phyloP scores from a whole-genome alignment of 2,888 invertebrate species.

The Pristionchus entomophagus region DNA sequence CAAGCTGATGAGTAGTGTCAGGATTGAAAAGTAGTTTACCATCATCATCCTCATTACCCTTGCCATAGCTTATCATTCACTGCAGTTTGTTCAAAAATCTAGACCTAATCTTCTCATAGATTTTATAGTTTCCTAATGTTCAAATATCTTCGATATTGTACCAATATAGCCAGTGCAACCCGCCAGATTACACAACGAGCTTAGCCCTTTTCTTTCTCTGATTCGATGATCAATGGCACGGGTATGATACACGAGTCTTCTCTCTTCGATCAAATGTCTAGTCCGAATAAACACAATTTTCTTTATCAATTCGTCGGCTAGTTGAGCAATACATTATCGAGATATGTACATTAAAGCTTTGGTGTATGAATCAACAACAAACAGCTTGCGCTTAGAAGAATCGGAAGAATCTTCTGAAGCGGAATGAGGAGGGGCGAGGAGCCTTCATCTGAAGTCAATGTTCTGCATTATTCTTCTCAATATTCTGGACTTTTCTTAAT shows the following conservation, averaged over 20 bases:
- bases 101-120: too few species aligned
- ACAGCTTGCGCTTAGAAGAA: neutral
- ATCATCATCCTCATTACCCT: neutral
- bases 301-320: slow-evolving; percentile 36
- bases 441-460: slow-evolving; percentile 21
- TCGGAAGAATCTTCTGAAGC: neutral
- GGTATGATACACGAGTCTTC: neutral
- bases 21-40: neutral
- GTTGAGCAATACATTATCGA: neutral
- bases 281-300: slow-evolving; percentile 12
- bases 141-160: neutral
- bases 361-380: neutral
- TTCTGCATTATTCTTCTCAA: too few species aligned
- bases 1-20: neutral
- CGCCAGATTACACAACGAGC: neutral
- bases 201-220: neutral
- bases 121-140: neutral
- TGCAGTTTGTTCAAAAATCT: too few species aligned
- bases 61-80: neutral
- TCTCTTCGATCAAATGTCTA: slow-evolving; percentile 8
- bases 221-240: neutral
- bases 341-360: slow-evolving; percentile 40
- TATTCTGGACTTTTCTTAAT: too few species aligned
- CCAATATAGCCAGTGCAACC: neutral
- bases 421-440: neutral